These are phyloP conservation scores for Sesia apiformis DNA, from an alignment of 2,888 invertebrate genomes.

Conservation along the genomic window DNA sequence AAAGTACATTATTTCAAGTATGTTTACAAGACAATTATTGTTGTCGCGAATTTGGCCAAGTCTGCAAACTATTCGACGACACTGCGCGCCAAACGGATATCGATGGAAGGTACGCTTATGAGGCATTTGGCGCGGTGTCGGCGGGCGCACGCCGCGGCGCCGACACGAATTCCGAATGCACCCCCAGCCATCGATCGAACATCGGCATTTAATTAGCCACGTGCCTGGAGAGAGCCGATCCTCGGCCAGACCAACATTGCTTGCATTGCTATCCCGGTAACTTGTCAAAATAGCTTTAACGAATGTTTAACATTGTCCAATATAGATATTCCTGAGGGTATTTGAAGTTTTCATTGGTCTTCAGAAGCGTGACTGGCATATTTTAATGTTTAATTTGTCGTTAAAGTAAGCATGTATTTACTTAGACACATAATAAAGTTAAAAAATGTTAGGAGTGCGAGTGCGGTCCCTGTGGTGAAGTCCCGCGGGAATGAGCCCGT, in stretches of 20 bases:
- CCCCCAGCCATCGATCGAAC: slow-evolving; percentile 37
- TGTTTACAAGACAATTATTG: slow-evolving; percentile 1
- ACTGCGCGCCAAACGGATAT: slow-evolving; percentile 24
- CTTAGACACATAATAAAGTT: neutral
- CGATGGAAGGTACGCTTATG: slow-evolving; percentile 4
- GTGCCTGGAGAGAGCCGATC: slow-evolving; percentile 47
- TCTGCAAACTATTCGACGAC: slow-evolving; percentile 49
- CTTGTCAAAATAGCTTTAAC: slow-evolving; percentile 50
- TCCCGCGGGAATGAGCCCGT: slow-evolving; percentile 66
- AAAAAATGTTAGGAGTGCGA: slow-evolving; percentile 16
- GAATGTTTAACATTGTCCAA: slow-evolving; percentile 32
- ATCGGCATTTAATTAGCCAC: slow-evolving; percentile 72
- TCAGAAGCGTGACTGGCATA: too few relatives aligned
- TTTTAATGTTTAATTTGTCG: too few relatives aligned
- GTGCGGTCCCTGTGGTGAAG: slow-evolving; percentile 51
- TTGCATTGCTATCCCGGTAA: slow-evolving; percentile 50
- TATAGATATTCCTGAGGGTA: slow-evolving; percentile 13
- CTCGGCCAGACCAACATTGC: slow-evolving; percentile 40
- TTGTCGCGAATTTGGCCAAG: slow-evolving; percentile 25
- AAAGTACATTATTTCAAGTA: neutral
- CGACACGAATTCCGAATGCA: slow-evolving; percentile 44
- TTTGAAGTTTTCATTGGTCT: too few relatives aligned
- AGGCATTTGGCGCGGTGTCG: slow-evolving; percentile 44
- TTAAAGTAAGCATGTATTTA: too few relatives aligned
- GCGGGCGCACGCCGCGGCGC: slow-evolving; percentile 29